Base-by-base conservation (phyloP, 2,113 vertebrate species). In the Apaloderma vittatum region DNA sequence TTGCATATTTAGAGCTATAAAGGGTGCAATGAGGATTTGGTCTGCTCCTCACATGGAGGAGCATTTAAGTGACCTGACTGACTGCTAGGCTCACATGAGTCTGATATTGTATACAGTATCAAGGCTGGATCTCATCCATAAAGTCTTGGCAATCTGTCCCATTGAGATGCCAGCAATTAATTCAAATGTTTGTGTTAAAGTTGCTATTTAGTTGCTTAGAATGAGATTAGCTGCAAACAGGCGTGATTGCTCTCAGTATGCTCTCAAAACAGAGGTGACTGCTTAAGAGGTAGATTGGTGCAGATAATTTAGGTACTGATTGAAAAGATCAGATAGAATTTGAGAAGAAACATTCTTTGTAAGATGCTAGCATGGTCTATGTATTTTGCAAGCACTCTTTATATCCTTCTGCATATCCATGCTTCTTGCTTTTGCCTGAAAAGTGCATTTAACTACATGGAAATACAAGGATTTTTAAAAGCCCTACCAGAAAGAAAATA, bases 141-240 rank as follows among this genome's bases (percentile, higher is more conserved):
- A 72, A 81, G 30, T 52, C 61, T 88, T 93, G 88, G 68, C 75
- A 92, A 80, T 89, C 65, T 58, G 26, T 87, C 36, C 52, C 52
- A 46, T 6, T 63, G 15, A 81, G 57, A 84, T 81, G 75, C 48
- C 72, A 92, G 46, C 37, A 92, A 81, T 84, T 91, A 94, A 94
- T 87, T 85, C 57, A 85, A 82, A 89, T 84, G 57, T 89, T 91
- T 94, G 58, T 65, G 27, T 90, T 83, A 57, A 86, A 83, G 75
- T 81, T 91, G 22, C 23, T 88, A 11, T 81, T 82, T 68, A 63
- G 71, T 45, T 78, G 57, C 45, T 77, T 75, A 59, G 51, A 67
- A 92, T 29, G 16, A 78, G 13, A 30, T 78, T 89, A 89, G 36
- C 29, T 75, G 34, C 30, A 87, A 90, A 86, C 23, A 84, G 59